Percentiles rank a stretch among this genome's conserved stretches.
Evolutionary conservation across 2,113 vertebrate species (phyloP).

Genomic region (Epinephelus cyanopodus): DNA sequence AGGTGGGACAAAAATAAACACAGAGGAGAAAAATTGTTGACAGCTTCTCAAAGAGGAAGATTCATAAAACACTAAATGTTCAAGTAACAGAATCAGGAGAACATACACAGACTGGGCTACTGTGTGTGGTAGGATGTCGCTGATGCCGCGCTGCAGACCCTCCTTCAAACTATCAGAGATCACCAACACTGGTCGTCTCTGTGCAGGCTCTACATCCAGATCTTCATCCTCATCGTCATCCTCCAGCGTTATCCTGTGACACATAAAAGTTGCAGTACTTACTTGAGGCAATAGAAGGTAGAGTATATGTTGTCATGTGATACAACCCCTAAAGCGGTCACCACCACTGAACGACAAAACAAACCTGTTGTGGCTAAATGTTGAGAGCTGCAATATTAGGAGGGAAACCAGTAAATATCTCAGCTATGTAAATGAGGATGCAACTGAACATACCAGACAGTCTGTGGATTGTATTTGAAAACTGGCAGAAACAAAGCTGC

Average conservation of each 20-base stretch:
- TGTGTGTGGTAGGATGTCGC: conserved; percentile 85
- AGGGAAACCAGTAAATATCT: no score
- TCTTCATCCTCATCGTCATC: conserved; percentile 86
- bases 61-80: not conserved
- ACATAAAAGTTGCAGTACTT: conserved; percentile 29
- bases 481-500: no score
- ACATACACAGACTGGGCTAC: conserved; percentile 87
- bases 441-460: no score
- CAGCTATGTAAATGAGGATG: no score
- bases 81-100: not conserved
- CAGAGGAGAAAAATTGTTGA: not conserved
- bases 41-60: not conserved
- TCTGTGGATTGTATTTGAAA: no score
- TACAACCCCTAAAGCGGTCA: not conserved
- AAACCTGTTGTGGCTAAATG: not conserved
- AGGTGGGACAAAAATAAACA: not conserved
- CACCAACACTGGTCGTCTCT: conserved; percentile 83
- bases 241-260: conserved; percentile 84
- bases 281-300: not conserved
- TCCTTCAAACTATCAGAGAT: conserved; percentile 86
- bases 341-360: not conserved
- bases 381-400: no score
- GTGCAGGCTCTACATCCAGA: conserved; percentile 81
- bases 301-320: conserved; percentile 1
- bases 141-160: conserved; percentile 84